Base-by-base conservation (phyloP, 2,888 invertebrate genomes). In the Shargacucullia verbasci region DNA sequence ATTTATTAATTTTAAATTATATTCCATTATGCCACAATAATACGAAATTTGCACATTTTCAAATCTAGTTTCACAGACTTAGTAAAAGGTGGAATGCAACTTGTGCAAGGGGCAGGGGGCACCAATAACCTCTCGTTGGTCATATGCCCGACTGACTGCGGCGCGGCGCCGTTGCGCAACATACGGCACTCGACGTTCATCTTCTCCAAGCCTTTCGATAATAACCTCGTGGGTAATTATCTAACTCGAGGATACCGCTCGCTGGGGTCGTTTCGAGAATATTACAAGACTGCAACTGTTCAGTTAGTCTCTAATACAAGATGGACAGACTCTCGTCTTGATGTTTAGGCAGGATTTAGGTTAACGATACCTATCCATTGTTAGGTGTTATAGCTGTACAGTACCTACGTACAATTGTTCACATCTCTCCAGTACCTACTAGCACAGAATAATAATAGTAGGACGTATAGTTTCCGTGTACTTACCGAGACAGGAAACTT, bases 181-280 rank as follows among this genome's bases (percentile, higher is more conserved):
- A 52, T 57, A 48, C 65, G 41, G 61, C 55, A 52, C 69, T 71
- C 67, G 40, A 58, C 76, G 69, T 62, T 72, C 75, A 70, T 73
- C 76, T 78, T 69, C 73, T 68, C 59, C 53, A 60, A 73, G 70
- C 78, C 77, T 74, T 78, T 79, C 78, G 68, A 73, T 78, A 78
- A 77, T 79, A 82, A 79, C 80, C 76, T 82, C 75, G 81, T 48
- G 37, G 57, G 60, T 79, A 80, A 83, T 83, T 82, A 82, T 79
- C 73, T 71, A 63, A 74, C 58, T 48, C 76, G 76, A 76, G 74
- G 75, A 76, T 76, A 68, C 57, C 45, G 44, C 65, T 65, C 45
- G 44, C 65, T 65, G 58, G 52, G 52, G 64, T 66, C 52, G 57
- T 40, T 69, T 65, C 71, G 60, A 71, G 60, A 76, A 67, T 65